These are phyloP conservation scores for Amazona vittata DNA, from an alignment of 2,113 vertebrate species.

Conservation along the genomic window DNA sequence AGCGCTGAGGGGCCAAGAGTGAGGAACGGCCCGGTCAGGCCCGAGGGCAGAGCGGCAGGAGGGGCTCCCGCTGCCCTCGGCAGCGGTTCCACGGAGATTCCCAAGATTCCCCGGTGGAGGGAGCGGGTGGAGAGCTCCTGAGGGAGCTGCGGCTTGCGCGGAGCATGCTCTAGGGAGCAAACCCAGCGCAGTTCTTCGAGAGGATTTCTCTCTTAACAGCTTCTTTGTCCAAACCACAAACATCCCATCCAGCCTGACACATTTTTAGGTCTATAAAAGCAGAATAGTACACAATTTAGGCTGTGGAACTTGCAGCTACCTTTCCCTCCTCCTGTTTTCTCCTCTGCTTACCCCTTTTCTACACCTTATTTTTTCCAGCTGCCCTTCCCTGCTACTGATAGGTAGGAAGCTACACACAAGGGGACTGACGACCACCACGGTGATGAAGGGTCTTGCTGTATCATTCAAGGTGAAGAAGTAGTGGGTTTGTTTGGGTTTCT, in stretches of 20 bases:
- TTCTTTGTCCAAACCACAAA: not conserved
- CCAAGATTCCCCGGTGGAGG: not conserved
- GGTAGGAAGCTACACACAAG: accelerated
- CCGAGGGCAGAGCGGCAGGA: not conserved
- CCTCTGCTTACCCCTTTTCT: not conserved
- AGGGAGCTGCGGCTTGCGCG: not conserved
- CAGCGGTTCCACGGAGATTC: not conserved
- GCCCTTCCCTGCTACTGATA: too few relatives aligned
- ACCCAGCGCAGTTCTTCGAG: accelerated
- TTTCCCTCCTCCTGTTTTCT: not conserved
- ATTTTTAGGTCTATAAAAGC: not conserved
- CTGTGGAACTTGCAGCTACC: not conserved
- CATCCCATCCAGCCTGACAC: not conserved
- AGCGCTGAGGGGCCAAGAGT: not conserved
- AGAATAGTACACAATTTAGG: not conserved
- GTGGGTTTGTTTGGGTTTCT: not conserved
- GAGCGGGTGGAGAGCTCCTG: not conserved
- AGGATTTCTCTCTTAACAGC: not conserved
- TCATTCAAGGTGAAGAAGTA: not conserved
- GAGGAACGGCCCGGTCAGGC: not conserved
- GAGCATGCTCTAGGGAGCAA: accelerated
- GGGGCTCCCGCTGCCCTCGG: too few relatives aligned
- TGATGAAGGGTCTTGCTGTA: not conserved
- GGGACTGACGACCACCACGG: not conserved
- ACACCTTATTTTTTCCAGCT: not conserved